Conservation (phyloP, 2,797 vertebrate genomes). For the Sibirionetta formosa region DNA sequence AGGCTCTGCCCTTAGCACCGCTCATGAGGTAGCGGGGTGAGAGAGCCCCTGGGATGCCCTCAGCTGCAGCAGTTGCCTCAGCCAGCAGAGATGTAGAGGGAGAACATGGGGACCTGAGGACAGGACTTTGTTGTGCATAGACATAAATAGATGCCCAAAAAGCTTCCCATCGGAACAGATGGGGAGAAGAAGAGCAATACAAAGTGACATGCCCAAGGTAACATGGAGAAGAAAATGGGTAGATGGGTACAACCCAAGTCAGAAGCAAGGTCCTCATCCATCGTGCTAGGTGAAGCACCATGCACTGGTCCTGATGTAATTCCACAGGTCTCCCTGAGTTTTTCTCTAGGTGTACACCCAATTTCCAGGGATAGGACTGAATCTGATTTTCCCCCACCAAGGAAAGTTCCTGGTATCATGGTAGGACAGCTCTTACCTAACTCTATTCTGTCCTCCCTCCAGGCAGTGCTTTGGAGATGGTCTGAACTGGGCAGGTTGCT, state of each 20-base stretch:
- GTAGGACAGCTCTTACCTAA: background rate
- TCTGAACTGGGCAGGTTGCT: slow-evolving; percentile 98
- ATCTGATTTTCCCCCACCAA: background rate
- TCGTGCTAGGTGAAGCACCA: background rate
- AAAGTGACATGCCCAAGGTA: background rate
- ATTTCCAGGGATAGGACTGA: background rate
- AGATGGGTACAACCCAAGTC: background rate
- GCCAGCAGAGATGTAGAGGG: background rate
- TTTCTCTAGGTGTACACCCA: background rate
- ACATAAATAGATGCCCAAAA: background rate
- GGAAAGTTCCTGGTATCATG: background rate
- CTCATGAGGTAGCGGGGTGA: accelerated
- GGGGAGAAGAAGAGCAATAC: background rate
- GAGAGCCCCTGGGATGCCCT: background rate
- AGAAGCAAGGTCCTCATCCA: background rate
- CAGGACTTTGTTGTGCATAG: background rate
- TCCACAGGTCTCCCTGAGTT: background rate
- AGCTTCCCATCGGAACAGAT: background rate
- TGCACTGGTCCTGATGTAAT: background rate
- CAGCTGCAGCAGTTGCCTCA: background rate
- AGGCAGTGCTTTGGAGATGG: slow-evolving; percentile 99
- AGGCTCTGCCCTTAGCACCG: accelerated
- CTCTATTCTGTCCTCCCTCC: background rate
- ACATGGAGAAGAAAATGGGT: background rate
- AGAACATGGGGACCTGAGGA: accelerated